These are phyloP conservation scores for Muscina levida DNA, from an alignment of 2,888 invertebrate species.

Conservation along the genomic window DNA sequence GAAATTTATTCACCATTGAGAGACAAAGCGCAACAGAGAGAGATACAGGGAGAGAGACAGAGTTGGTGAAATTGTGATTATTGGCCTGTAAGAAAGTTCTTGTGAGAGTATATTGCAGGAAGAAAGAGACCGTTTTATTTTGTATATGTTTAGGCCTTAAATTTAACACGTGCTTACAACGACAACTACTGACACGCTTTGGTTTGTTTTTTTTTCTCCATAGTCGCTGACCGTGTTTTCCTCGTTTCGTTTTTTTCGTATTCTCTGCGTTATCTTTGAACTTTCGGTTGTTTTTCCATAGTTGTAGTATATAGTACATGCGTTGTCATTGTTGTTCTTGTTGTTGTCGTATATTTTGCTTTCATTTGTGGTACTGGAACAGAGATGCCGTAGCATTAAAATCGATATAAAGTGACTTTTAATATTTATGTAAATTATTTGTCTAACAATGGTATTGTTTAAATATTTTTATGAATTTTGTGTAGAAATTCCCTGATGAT, in stretches of 20 bases:
- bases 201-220: conserved; percentile 35
- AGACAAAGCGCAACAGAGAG: conserved; percentile 15
- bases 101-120: neutral
- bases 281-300: conserved; percentile 10
- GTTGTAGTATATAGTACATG: conserved; percentile 8
- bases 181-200: conserved; percentile 47
- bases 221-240: neutral
- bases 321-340: neutral
- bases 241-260: neutral
- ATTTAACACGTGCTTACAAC: conserved; percentile 59
- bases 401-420: too few relatives aligned
- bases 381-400: neutral
- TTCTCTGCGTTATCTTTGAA: conserved; percentile 22
- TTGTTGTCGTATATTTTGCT: conserved; percentile 2
- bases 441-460: too few relatives aligned
- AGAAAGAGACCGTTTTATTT: conserved; percentile 35
- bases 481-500: too few relatives aligned
- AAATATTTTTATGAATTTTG: too few relatives aligned
- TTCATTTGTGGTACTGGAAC: neutral
- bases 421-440: too few relatives aligned
- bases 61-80: neutral
- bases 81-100: too few relatives aligned
- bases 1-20: neutral
- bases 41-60: neutral
- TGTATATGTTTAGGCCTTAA: conserved; percentile 36